Percentiles rank a stretch among this genome's conserved stretches.
Conservation (phyloP, 2,113 vertebrate genomes). For the Hydrolagus affinis region DNA sequence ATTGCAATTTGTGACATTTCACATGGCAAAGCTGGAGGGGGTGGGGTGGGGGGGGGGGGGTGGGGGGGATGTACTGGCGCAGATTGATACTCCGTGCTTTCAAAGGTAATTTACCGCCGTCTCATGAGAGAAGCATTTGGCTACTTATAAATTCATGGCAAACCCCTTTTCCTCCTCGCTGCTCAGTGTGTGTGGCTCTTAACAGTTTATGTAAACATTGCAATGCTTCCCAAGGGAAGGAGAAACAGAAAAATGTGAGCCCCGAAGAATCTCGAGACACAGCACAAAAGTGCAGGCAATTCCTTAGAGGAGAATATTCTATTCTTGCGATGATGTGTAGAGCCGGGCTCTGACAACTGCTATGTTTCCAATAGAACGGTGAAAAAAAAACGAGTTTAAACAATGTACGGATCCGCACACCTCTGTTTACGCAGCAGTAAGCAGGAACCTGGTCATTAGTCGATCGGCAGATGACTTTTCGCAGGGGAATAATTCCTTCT, state of each 20-base stretch:
- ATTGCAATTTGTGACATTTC: too few relatives aligned
- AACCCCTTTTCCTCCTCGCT: background rate
- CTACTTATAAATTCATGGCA: background rate
- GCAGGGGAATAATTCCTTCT: too few relatives aligned
- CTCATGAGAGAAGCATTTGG: background rate
- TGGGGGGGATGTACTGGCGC: background rate
- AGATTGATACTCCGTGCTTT: background rate
- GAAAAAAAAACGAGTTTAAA: background rate
- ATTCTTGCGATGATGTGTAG: background rate
- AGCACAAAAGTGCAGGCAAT: background rate
- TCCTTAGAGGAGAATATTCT: background rate
- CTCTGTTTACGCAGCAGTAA: too few relatives aligned
- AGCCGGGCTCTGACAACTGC: background rate
- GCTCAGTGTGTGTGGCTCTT: background rate
- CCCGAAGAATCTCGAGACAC: background rate
- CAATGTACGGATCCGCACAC: too few relatives aligned
- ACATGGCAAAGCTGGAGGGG: too few relatives aligned
- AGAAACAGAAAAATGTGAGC: background rate
- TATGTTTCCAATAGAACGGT: too few relatives aligned
- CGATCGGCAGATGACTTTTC: too few relatives aligned
- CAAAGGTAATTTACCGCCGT: background rate
- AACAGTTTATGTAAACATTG: slow-evolving; percentile 15
- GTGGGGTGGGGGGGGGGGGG: too few relatives aligned
- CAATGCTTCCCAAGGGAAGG: background rate
- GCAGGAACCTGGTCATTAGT: too few relatives aligned